A percentile compares a stretch with the other conserved stretches of the same genome.
Conservation (phyloP, 1,140 invertebrate genomes). For the Sipha flava region DNA sequence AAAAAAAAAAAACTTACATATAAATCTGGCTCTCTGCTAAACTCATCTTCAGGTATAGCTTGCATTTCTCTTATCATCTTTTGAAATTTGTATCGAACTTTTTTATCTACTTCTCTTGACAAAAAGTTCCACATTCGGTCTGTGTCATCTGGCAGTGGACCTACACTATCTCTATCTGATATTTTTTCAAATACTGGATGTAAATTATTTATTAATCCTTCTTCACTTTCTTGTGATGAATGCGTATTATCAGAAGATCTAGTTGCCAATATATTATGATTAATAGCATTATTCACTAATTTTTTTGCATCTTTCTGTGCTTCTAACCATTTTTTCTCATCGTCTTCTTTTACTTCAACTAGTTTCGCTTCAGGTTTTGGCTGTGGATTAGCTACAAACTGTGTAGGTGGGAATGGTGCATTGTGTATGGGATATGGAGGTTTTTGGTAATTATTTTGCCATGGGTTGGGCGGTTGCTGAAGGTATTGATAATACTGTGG, state of each 20-base stretch:
- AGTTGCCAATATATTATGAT: neutral
- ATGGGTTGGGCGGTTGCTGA: conserved; percentile 8
- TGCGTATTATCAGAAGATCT: conserved; percentile 7
- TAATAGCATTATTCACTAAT: conserved; percentile 14
- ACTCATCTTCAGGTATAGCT: conserved; percentile 22
- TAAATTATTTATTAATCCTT: conserved; percentile 6
- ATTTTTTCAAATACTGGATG: conserved; percentile 4
- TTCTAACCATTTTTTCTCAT: conserved; percentile 26
- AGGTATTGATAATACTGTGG: conserved; percentile 9
- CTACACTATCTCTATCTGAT: neutral
- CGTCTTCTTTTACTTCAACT: conserved; percentile 21
- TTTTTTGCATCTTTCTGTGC: conserved; percentile 21
- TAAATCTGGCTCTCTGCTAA: conserved; percentile 15
- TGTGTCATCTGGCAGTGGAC: neutral
- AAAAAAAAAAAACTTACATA: neutral
- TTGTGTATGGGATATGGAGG: conserved; percentile 18
- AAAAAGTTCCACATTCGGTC: conserved; percentile 27
- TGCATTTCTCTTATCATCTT: conserved; percentile 30
- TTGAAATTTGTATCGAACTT: conserved; percentile 26
- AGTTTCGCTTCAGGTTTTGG: conserved; percentile 17
- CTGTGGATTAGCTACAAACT: conserved; percentile 12
- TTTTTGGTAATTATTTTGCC: conserved; percentile 11
- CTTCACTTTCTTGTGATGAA: conserved; percentile 6
- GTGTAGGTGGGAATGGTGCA: neutral
- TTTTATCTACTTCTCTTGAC: conserved; percentile 22